Evolutionary conservation across 1,140 invertebrate genomes (phyloP).

Genomic region (Globodera ellingtonae): DNA sequence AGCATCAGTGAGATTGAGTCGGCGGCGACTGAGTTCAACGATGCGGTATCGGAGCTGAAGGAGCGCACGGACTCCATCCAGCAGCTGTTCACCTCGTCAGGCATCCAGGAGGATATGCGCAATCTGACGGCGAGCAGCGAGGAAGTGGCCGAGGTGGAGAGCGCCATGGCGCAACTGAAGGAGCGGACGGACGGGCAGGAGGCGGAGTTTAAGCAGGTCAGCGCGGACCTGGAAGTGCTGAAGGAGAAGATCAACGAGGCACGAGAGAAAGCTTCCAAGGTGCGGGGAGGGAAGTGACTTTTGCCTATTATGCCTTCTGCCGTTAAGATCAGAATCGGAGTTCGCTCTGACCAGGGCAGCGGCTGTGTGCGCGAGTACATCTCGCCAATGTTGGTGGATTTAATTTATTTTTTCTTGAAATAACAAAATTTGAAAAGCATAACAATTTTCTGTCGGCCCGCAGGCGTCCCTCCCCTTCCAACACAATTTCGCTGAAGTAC

Average conservation of each 20-base stretch:
- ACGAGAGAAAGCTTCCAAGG: conserved; percentile 60
- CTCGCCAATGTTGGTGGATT: conserved; percentile 49
- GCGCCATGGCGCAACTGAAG: conserved; percentile 28
- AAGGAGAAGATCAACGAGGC: conserved; percentile 64
- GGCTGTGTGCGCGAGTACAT: conserved; percentile 55
- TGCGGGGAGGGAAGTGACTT: conserved; percentile 4
- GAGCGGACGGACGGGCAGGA: conserved; percentile 40
- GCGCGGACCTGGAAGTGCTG: conserved; percentile 49
- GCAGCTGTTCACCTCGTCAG: conserved; percentile 43
- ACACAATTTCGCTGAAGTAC: conserved; percentile 55
- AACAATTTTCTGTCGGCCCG: not conserved
- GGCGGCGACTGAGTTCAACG: conserved; percentile 35
- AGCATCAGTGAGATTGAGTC: conserved; percentile 41
- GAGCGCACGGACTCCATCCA: conserved; percentile 45
- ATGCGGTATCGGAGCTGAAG: conserved; percentile 48
- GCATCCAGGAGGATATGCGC: conserved; percentile 54
- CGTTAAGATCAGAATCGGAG: conserved; percentile 56
- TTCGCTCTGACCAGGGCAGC: conserved; percentile 49
- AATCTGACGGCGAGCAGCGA: conserved; percentile 41
- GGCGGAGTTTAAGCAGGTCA: conserved; percentile 38
- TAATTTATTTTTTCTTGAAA: no score
- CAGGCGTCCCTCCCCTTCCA: conserved; percentile 54
- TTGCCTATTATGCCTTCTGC: not conserved
- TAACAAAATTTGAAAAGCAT: no score
- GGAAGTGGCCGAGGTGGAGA: conserved; percentile 26